Evolutionary conservation across 2,113 vertebrate species (phyloP), one percentile per base, ranked within the genome.

Genomic region (Apteryx owenii): DNA sequence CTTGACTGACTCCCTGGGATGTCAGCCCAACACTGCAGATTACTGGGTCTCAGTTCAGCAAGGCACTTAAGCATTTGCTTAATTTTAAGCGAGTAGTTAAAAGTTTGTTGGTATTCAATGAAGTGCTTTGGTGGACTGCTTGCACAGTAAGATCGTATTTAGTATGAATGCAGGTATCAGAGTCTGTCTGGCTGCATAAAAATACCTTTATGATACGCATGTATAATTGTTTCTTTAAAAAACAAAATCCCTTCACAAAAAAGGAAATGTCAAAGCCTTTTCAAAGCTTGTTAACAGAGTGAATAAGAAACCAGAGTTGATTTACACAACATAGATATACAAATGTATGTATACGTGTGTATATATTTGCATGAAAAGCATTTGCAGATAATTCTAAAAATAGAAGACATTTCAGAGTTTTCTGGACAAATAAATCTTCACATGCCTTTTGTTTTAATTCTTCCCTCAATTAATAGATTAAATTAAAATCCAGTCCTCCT

Each of bases 311-410:
- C 95, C 96, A 97, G 95, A 84, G 89, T 88, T 97, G 94, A 97
- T 98, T 98, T 98, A 96, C 98, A 98, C 97, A 96, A 96, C 95
- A 97, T 88, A 85, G 95, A 98, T 98, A 80, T 65, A 96, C 88
- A 88, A 94, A 93, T 83, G 80, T 95, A 95, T 68, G 69, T 95
- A 90, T 95, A 97, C n/a, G 38, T 95, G 93, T 40, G 1, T 88
- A 53, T 94, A 96, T 89, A 96, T 97, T 95, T 92, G 97, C 96
- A 98, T 84, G 97, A 97, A 97, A 97, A 97, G 97, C 96, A 97
- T 97, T 98, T 98, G 97, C 96, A 97, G 89, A 93, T 94, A 81
- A 90, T 97, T 96, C 98, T 98, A 98, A 98, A 98, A 98, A 98
- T 98, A 98, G 97, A 94, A 98, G 98, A 98, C 92, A 97, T 98